Conservation (phyloP, 2,888 invertebrate genomes). For the Dyspetes luteomarginatus region DNA sequence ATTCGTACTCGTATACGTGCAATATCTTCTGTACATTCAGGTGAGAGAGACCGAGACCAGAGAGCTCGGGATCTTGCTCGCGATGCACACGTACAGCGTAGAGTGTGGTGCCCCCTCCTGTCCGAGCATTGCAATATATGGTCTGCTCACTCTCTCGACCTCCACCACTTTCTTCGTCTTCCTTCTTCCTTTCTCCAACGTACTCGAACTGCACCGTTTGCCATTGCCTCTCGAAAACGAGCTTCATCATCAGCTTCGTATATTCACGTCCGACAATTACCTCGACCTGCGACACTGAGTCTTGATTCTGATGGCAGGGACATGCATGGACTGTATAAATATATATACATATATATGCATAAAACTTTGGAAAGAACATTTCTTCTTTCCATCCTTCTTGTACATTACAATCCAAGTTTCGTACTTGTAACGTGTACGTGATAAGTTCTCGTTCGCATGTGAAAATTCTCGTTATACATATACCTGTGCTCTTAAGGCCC, state of each 20-base stretch:
- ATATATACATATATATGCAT: background rate
- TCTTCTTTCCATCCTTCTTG: background rate
- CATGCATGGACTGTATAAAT: too few relatives aligned
- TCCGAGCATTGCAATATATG: constrained; percentile 26
- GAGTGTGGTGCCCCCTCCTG: too few relatives aligned
- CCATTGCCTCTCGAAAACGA: constrained; percentile 1
- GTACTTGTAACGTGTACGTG: background rate
- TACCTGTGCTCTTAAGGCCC: background rate
- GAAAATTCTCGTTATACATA: background rate
- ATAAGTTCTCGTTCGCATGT: background rate
- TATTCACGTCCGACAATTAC: constrained; percentile 14
- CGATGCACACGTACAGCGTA: constrained; percentile 1
- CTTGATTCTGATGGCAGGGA: background rate
- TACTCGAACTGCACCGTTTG: background rate
- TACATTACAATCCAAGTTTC: constrained; percentile 18
- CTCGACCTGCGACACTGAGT: constrained; percentile 35
- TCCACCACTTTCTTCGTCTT: constrained; percentile 61
- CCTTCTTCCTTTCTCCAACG: constrained; percentile 42
- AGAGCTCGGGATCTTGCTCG: too few relatives aligned
- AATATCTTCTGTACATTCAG: background rate
- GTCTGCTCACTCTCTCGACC: constrained; percentile 50
- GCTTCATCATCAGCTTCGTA: background rate
- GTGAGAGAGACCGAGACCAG: background rate
- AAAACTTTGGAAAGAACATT: background rate
- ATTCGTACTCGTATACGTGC: background rate